These are phyloP conservation scores for Chymomyza costata DNA, from an alignment of 1,140 invertebrate species.

Conservation along the genomic window DNA sequence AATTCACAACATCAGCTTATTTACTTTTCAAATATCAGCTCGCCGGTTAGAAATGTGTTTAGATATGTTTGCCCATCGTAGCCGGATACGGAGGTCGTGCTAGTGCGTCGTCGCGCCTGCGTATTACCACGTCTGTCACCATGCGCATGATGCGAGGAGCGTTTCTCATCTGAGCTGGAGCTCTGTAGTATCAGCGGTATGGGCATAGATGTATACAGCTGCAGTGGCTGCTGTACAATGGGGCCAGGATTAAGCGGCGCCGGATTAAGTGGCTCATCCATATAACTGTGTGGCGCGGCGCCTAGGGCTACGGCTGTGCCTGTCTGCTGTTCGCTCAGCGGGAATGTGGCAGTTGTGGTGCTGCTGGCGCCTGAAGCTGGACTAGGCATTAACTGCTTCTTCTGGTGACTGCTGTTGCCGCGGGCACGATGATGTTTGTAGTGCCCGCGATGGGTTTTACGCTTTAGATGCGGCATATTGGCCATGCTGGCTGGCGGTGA, in stretches of 20 bases:
- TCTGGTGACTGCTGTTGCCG: slow-evolving; percentile 1
- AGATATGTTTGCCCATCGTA: slow-evolving; percentile 70
- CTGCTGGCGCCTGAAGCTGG: background rate
- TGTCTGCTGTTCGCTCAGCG: background rate
- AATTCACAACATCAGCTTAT: slow-evolving; percentile 6
- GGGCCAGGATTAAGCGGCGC: slow-evolving; percentile 43
- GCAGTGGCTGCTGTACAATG: slow-evolving; percentile 55
- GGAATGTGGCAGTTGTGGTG: background rate
- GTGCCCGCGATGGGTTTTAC: slow-evolving; percentile 60
- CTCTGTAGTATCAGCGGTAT: slow-evolving; percentile 67
- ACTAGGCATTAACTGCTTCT: slow-evolving; percentile 20
- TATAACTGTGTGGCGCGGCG: slow-evolving; percentile 45
- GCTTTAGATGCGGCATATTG: slow-evolving; percentile 38
- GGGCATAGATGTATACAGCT: slow-evolving; percentile 67
- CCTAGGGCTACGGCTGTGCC: slow-evolving; percentile 18
- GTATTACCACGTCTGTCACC: slow-evolving; percentile 43
- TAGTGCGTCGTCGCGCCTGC: slow-evolving; percentile 48
- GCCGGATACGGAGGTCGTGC: slow-evolving; percentile 56
- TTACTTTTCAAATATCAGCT: slow-evolving; percentile 74
- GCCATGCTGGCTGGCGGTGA: slow-evolving; percentile 38
- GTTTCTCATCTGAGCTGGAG: slow-evolving; percentile 66
- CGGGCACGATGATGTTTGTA: slow-evolving; percentile 59
- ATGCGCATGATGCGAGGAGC: slow-evolving; percentile 49
- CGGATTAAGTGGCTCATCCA: slow-evolving; percentile 60
- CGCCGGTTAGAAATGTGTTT: slow-evolving; percentile 69